Base-by-base conservation (phyloP, 2,888 invertebrate species). In the Oscheius myriophilus region DNA sequence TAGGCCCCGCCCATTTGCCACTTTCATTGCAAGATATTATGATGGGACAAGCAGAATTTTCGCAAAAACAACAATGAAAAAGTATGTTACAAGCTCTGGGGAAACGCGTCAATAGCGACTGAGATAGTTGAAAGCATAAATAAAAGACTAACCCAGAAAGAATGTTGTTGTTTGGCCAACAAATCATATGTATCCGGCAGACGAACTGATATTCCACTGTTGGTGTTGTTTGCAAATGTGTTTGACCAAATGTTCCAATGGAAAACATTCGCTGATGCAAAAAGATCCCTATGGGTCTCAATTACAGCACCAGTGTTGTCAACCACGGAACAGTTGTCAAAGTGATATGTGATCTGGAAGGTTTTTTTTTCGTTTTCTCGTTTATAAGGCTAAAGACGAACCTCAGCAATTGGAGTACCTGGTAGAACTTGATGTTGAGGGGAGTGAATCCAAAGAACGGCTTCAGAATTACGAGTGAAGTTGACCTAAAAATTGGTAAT, bases 221-320 rank as follows among this genome's bases (percentile, higher is more conserved):
- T 91, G 70, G 90, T 90, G 85, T 96, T 97, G 75, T 93, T 90
- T 86, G 93, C 93, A 72, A 98, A 91, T 0, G 85, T 85, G 62
- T 84, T 84, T 16, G 85, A 85, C 85, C 85, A 87, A 16, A 87
- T 67, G 33, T 93, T 90, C 90, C 97, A 98, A 87, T 96, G 95
- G 89, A 95, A 98, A 0, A 98, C 90, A 88, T 98, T 98, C 85
- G 97, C 97, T 0, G 96, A 95, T 73, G 94, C 93, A 79, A 95
- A 91, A 81, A 97, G 91, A 87, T 98, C 95, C 84, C 94, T 69
- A 68, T 87, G 76, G 69, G 80, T 83, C 64, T 86, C 85, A 73
- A 96, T 91, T 16, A 96, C 94, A 2, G 88, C 88, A 86, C 91
- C 91, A 0, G 92, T 92, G 87, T 98, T 98, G 82, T 93, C 92